phyloP scores from a whole-genome alignment of 2,888 invertebrate species.

The Xanthia togata region DNA sequence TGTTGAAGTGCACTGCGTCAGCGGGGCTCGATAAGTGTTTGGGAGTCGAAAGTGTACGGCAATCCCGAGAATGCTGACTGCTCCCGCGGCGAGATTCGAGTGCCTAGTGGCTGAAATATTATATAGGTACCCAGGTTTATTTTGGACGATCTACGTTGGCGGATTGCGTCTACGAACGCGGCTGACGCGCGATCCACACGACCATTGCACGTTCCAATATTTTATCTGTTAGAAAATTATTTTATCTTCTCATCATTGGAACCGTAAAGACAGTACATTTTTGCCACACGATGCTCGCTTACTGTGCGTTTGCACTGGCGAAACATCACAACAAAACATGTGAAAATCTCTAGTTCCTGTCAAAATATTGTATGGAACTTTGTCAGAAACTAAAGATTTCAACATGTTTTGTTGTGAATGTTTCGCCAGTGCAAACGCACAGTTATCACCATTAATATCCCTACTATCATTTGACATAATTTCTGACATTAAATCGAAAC shows the following conservation, averaged over 20 bases:
- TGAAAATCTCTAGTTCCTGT: too few species aligned
- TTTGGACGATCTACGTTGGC: conserved; percentile 85
- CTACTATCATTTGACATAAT: neutral
- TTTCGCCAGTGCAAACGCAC: conserved; percentile 6
- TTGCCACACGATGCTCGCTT: too few species aligned
- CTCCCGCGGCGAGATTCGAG: conserved; percentile 71
- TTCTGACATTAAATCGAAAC: neutral
- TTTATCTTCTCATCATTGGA: conserved; percentile 52
- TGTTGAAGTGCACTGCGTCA: conserved; percentile 55
- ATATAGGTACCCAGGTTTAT: conserved; percentile 83
- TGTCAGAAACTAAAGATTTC: too few species aligned
- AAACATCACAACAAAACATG: too few species aligned
- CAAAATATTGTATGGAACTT: too few species aligned
- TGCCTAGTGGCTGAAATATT: conserved; percentile 82
- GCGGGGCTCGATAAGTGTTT: conserved; percentile 47
- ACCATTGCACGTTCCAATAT: conserved; percentile 74
- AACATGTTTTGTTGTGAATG: too few species aligned
- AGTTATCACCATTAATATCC: neutral
- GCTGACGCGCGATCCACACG: conserved; percentile 76
- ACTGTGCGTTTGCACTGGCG: too few species aligned
- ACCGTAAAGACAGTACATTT: conserved; percentile 32
- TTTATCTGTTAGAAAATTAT: conserved; percentile 58
- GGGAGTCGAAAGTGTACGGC: conserved; percentile 58
- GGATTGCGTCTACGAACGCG: conserved; percentile 80
- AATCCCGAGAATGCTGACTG: conserved; percentile 72